A percentile compares a stretch with the other conserved stretches of the same genome.
Conservation (phyloP, 2,797 vertebrate genomes). For the Amblyopsis hoosieri region DNA sequence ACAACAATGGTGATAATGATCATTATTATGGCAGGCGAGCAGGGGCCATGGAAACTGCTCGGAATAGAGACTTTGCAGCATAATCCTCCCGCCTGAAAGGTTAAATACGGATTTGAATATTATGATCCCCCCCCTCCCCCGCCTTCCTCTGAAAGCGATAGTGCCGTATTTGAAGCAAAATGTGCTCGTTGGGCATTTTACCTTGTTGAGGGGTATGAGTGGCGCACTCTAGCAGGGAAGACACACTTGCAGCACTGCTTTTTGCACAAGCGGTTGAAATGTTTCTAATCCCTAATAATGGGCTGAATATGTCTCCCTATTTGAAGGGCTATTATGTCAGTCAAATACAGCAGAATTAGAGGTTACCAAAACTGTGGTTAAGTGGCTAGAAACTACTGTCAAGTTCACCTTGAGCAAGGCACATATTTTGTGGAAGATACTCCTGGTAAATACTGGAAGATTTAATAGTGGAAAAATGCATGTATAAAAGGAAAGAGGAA, state of each 20-base stretch:
- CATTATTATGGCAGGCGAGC: slow-evolving; percentile 82
- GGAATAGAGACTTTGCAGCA: slow-evolving; percentile 80
- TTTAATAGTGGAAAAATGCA: background rate
- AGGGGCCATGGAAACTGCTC: slow-evolving; percentile 73
- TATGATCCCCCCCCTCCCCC: slow-evolving; percentile 64
- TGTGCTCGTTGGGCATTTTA: slow-evolving; percentile 76
- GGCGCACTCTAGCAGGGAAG: slow-evolving; percentile 48
- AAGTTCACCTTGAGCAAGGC: slow-evolving; percentile 25
- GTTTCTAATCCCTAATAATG: slow-evolving; percentile 35
- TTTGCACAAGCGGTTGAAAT: slow-evolving; percentile 38
- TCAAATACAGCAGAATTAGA: slow-evolving; percentile 10
- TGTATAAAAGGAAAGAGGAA: background rate
- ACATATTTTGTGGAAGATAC: slow-evolving; percentile 1
- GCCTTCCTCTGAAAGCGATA: slow-evolving; percentile 72
- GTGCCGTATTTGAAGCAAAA: slow-evolving; percentile 67
- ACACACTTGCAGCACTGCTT: slow-evolving; percentile 52
- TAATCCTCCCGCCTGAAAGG: slow-evolving; percentile 83
- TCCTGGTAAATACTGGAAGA: background rate
- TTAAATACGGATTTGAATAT: slow-evolving; percentile 85
- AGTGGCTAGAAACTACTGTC: slow-evolving; percentile 3
- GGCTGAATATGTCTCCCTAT: slow-evolving; percentile 11
- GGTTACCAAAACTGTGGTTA: slow-evolving; percentile 25
- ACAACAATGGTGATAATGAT: slow-evolving; percentile 85
- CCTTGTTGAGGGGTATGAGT: slow-evolving; percentile 55
- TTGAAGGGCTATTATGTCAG: slow-evolving; percentile 21